These are phyloP conservation scores for Stratiomys singularior DNA, from an alignment of 2,888 invertebrate species.

Conservation along the genomic window DNA sequence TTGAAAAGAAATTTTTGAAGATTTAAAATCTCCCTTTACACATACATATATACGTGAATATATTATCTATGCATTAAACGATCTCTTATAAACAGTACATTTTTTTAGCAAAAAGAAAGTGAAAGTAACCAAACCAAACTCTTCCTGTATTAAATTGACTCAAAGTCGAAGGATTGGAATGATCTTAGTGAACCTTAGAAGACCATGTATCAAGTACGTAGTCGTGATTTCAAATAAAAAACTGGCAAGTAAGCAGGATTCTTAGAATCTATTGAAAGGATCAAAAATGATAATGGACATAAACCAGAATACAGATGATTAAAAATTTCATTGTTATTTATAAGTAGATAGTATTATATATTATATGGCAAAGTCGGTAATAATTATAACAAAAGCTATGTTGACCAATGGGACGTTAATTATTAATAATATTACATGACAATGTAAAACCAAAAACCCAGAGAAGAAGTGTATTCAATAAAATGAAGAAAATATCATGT, in stretches of 20 bases:
- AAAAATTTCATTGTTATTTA: conserved; percentile 33
- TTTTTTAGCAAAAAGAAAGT: too few species aligned
- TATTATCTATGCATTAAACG: too few species aligned
- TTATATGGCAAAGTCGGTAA: conserved; percentile 7
- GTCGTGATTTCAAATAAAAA: background rate
- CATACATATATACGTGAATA: too few species aligned
- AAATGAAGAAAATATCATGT: conserved; percentile 19
- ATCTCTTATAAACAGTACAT: too few species aligned
- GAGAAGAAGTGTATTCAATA: conserved; percentile 23
- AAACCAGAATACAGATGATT: background rate
- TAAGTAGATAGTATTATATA: conserved; percentile 39
- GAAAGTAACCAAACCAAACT: too few species aligned
- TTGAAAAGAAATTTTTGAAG: too few species aligned
- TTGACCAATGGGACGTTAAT: conserved; percentile 39
- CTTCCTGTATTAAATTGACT: background rate
- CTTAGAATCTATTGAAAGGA: too few species aligned
- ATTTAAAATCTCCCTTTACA: too few species aligned
- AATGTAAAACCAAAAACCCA: background rate
- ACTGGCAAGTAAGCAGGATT: too few species aligned
- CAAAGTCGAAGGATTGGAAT: background rate
- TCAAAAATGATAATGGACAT: too few species aligned
- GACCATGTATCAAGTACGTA: background rate
- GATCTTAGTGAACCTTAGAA: background rate
- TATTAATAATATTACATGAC: conserved; percentile 13
- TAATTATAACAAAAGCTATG: conserved; percentile 20